Evolutionary conservation across 64 coral and sea anemone species (phyloP).

Genomic region (Cladopsammia gracilis): DNA sequence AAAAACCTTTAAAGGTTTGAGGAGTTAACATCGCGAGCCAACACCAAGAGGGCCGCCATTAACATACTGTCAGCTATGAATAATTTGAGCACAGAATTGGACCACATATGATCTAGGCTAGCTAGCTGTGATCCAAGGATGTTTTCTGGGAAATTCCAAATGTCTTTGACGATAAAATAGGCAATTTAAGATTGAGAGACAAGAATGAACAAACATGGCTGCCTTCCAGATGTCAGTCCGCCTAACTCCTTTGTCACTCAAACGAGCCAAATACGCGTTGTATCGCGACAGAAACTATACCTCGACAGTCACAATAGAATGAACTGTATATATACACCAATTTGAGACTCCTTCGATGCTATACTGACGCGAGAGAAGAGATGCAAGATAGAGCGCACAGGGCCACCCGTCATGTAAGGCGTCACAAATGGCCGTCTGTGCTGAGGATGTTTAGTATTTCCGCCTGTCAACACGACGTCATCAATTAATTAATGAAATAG

Average conservation of each 20-base stretch:
- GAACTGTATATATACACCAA: constrained; percentile 1
- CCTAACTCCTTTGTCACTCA: neutral
- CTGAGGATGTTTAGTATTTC: constrained; percentile 48
- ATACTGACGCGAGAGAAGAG: neutral
- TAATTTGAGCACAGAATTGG: neutral
- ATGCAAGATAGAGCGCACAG: neutral
- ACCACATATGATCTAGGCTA: neutral
- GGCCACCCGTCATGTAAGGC: constrained; percentile 36
- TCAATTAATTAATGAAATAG: constrained; percentile 57
- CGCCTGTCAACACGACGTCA: constrained; percentile 57
- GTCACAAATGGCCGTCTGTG: constrained; percentile 49
- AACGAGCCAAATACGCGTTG: neutral
- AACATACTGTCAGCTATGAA: neutral
- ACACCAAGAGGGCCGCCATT: neutral
- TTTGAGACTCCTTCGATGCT: neutral
- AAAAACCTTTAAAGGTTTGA: neutral
- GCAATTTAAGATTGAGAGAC: constrained; percentile 10
- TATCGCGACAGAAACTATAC: neutral
- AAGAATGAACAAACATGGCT: constrained; percentile 41
- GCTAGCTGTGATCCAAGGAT: neutral
- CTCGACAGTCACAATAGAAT: constrained; percentile 15
- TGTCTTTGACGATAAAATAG: neutral
- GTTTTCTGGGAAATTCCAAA: neutral
- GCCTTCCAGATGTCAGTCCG: neutral
- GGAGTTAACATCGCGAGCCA: neutral